These are phyloP conservation scores for Sterrhoptilus dennistouni DNA, from an alignment of 2,113 vertebrate genomes.

Conservation along the genomic window DNA sequence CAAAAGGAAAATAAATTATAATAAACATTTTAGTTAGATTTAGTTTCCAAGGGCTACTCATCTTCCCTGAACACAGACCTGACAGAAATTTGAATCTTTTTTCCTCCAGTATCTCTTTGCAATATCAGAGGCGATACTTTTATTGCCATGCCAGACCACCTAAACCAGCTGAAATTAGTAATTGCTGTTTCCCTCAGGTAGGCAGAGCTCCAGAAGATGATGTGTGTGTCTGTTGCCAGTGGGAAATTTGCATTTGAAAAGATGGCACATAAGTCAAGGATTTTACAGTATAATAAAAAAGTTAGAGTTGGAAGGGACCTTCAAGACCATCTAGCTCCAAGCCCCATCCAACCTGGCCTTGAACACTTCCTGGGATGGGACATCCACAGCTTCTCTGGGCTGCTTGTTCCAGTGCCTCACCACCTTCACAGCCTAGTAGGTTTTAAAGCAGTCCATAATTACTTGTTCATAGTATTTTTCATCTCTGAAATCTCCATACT, in stretches of 20 bases:
- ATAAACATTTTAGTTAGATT: not conserved
- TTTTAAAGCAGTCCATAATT: not conserved
- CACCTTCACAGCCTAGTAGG: not conserved
- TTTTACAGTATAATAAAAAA: not conserved
- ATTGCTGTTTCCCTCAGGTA: not conserved
- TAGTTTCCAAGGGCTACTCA: not conserved
- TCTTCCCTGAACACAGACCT: not conserved
- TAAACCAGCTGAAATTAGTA: not conserved
- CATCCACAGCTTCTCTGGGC: not conserved
- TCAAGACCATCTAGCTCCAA: not conserved
- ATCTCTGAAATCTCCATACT: not conserved
- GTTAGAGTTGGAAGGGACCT: not conserved
- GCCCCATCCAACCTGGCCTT: not conserved
- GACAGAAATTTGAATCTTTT: not conserved
- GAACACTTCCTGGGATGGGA: not conserved
- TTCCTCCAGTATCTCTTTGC: not conserved
- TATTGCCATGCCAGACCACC: not conserved
- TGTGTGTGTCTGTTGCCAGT: not conserved
- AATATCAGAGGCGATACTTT: not conserved
- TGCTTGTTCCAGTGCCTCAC: not conserved
- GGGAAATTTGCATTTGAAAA: not conserved
- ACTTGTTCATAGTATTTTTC: not conserved
- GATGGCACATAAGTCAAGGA: not conserved
- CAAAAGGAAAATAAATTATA: not conserved
- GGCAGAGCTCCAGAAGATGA: not conserved